Conservation (phyloP, 2,113 vertebrate genomes). For the Rhea pennata region DNA sequence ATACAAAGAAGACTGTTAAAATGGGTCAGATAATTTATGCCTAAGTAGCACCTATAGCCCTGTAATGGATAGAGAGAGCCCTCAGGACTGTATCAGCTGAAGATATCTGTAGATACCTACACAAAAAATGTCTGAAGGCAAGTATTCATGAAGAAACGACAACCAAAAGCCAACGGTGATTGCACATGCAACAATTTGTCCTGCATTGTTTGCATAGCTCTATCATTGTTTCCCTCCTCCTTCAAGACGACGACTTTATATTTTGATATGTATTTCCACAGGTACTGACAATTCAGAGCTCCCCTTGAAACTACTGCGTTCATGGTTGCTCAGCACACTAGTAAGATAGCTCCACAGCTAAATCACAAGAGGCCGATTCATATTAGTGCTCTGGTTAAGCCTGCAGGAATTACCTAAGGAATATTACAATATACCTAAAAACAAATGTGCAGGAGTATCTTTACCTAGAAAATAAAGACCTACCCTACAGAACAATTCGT, state of each 20-base stretch:
- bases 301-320: background rate
- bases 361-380: accelerated
- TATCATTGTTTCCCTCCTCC: background rate
- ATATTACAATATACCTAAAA: background rate
- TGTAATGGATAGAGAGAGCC: background rate
- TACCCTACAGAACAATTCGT: background rate
- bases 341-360: background rate
- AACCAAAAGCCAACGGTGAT: background rate
- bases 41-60: background rate
- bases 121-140: background rate
- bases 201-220: background rate
- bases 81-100: background rate
- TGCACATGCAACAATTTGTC: accelerated
- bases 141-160: no score
- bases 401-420: background rate
- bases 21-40: background rate
- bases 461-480: background rate
- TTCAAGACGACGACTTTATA: background rate
- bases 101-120: background rate
- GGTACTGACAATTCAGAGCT: background rate
- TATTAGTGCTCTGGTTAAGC: background rate
- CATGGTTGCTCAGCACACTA: background rate
- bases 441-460: background rate
- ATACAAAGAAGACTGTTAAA: background rate
- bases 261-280: background rate